Percentiles rank a stretch among this genome's conserved stretches.
phyloP scores from a whole-genome alignment of 2,797 vertebrate genomes.

The Oryzias dopingdopingensis region DNA sequence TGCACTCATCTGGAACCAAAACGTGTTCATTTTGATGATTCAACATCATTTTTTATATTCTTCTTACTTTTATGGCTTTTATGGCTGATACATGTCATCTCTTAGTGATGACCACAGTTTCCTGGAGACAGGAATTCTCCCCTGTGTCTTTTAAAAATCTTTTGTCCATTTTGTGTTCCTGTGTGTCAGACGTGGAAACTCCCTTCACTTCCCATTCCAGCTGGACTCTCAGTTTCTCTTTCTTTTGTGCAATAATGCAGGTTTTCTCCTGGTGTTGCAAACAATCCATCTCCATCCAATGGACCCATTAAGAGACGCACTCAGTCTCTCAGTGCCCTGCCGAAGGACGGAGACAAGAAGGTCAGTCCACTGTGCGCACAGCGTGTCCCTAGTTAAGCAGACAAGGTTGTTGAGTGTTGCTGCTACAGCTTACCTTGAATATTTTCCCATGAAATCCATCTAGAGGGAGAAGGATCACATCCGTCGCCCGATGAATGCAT shows the following conservation, averaged over 20 bases:
- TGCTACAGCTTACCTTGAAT: neutral
- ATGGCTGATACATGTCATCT: neutral
- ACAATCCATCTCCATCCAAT: conserved; percentile 79
- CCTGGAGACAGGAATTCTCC: neutral
- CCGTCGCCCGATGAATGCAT: conserved; percentile 91
- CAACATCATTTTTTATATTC: too few species aligned
- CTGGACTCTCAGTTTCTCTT: conserved; percentile 27
- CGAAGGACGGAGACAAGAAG: conserved; percentile 90
- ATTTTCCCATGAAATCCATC: conserved; percentile 2
- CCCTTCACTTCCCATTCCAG: neutral
- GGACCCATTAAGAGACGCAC: conserved; percentile 86
- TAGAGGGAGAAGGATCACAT: conserved; percentile 93
- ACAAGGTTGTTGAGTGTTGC: neutral
- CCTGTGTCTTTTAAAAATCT: neutral
- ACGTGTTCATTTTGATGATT: too few species aligned
- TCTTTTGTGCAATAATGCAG: conserved; percentile 56
- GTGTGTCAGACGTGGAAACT: conserved; percentile 12
- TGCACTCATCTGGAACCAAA: too few species aligned
- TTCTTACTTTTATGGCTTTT: neutral
- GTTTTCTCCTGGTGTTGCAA: conserved; percentile 84
- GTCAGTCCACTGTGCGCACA: conserved; percentile 35
- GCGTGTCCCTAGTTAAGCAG: neutral
- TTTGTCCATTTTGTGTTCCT: neutral
- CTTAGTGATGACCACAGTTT: neutral
- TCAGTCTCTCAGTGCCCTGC: conserved; percentile 89